These are phyloP conservation scores for Taurulus bubalis DNA, from an alignment of 2,113 vertebrate species.

Conservation along the genomic window DNA sequence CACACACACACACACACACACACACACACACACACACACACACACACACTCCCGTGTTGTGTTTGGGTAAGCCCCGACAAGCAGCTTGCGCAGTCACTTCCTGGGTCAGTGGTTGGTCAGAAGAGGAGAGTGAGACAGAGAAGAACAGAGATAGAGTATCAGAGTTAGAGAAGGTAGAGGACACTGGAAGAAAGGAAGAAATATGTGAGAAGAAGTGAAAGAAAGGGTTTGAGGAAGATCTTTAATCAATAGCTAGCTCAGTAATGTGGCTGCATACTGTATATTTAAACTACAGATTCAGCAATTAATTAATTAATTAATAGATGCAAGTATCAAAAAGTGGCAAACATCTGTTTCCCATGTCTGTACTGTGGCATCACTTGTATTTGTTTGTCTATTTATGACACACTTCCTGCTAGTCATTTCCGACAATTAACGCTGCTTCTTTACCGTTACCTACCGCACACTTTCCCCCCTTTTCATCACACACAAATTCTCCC, in stretches of 20 bases:
- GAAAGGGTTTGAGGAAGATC: neutral
- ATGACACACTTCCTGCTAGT: neutral
- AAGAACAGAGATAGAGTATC: neutral
- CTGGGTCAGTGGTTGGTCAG: slow-evolving; percentile 50
- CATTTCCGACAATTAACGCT: neutral
- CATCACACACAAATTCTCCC: slow-evolving; percentile 67
- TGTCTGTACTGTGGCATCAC: neutral
- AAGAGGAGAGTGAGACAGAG: slow-evolving; percentile 9
- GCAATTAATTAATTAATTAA: neutral
- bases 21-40: slow-evolving; percentile 28
- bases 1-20: slow-evolving; percentile 12
- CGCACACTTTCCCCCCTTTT: slow-evolving; percentile 11
- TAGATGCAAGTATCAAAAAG: neutral
- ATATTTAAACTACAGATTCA: neutral
- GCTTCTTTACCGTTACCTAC: neutral
- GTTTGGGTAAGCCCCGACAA: slow-evolving; percentile 58
- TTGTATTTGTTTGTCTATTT: neutral
- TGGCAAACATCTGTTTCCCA: neutral
- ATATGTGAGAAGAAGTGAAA: neutral
- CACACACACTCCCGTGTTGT: slow-evolving; percentile 29
- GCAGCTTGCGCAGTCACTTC: slow-evolving; percentile 49
- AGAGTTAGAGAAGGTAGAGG: neutral
- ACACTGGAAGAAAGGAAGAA: neutral
- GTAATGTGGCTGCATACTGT: neutral
- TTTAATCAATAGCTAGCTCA: neutral